Conservation (phyloP, 2,113 vertebrate species). For the Ardeotis arabs region DNA sequence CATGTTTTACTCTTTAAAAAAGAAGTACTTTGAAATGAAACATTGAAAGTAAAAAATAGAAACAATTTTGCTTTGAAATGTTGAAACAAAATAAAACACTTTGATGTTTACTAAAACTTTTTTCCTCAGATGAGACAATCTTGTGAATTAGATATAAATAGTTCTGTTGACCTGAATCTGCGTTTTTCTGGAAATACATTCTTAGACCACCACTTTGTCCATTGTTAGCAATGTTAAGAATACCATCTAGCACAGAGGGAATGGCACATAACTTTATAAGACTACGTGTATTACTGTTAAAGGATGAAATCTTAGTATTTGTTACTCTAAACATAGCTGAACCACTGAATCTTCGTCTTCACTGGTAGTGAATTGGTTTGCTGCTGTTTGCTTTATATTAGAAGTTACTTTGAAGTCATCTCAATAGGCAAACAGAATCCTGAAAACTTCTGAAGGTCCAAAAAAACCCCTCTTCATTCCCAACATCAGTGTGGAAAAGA, state of each 20-base stretch:
- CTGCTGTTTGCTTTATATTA: not conserved
- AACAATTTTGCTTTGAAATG: slow-evolving; percentile 49
- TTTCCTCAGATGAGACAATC: not conserved
- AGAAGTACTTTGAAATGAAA: slow-evolving; percentile 46
- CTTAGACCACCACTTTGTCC: not conserved
- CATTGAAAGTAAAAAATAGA: slow-evolving; percentile 33
- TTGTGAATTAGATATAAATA: slow-evolving; percentile 48
- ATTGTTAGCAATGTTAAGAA: not conserved
- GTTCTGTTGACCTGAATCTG: slow-evolving; percentile 15
- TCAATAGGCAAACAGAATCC: not conserved
- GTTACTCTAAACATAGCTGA: not conserved
- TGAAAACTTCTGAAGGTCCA: not conserved
- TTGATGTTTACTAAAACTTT: slow-evolving; percentile 24
- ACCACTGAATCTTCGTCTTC: accelerated
- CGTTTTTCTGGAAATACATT: not conserved
- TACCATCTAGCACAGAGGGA: not conserved
- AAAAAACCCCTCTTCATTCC: not conserved
- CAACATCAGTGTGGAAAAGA: not conserved
- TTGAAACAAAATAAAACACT: not conserved
- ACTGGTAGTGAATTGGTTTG: not conserved
- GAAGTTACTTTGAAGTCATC: not conserved
- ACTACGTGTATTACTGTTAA: not conserved
- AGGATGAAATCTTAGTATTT: not conserved
- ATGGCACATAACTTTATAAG: not conserved
- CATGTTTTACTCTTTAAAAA: slow-evolving; percentile 17